Evolutionary conservation across 2,888 invertebrate genomes (phyloP).

Genomic region (Laspeyria flexula): DNA sequence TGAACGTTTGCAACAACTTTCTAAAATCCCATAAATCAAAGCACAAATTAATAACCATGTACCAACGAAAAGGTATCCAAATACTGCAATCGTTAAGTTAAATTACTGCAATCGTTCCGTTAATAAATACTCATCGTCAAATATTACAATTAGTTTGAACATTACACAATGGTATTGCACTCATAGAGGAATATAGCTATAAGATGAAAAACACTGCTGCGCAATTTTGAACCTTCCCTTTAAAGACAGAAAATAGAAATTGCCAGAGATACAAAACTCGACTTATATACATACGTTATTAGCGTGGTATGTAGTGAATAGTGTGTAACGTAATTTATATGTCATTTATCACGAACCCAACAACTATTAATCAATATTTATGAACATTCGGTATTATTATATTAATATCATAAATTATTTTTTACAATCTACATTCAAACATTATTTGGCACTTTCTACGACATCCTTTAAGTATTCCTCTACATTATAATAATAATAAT

Average conservation of each 20-base stretch:
- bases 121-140: background rate
- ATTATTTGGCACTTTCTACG: too few relatives aligned
- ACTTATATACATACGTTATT: too few relatives aligned
- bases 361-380: constrained; percentile 1
- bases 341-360: background rate
- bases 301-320: background rate
- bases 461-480: too few relatives aligned
- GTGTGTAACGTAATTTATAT: background rate
- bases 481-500: too few relatives aligned
- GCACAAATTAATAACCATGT: background rate
- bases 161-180: too few relatives aligned
- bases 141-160: background rate
- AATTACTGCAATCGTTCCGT: background rate
- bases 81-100: background rate
- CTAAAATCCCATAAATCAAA: too few relatives aligned
- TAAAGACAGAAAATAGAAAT: too few relatives aligned
- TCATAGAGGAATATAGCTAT: too few relatives aligned
- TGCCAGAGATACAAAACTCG: too few relatives aligned
- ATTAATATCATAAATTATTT: background rate
- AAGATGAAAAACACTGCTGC: too few relatives aligned
- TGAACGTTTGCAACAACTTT: too few relatives aligned
- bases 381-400: background rate
- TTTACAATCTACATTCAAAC: background rate
- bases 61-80: background rate
- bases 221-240: too few relatives aligned